These are phyloP conservation scores for Apogon talboti DNA, from an alignment of 2,797 vertebrate genomes.

Conservation along the genomic window DNA sequence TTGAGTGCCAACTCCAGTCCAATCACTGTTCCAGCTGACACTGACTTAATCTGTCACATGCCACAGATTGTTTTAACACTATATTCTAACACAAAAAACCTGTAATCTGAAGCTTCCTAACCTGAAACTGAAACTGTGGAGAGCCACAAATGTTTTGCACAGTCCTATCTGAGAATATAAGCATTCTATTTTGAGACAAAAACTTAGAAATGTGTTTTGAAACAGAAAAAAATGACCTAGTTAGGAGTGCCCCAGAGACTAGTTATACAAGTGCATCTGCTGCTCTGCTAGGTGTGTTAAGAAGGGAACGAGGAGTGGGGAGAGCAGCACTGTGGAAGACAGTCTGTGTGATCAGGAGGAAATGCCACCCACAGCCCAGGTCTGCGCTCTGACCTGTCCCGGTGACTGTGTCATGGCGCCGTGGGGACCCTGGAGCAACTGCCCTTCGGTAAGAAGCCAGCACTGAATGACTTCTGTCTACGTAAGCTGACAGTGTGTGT, in stretches of 20 bases:
- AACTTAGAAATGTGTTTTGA: conserved; percentile 29
- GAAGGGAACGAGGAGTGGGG: conserved; percentile 64
- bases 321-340: conserved; percentile 77
- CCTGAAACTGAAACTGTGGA: background rate
- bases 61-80: too few relatives aligned
- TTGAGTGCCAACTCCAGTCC: too few relatives aligned
- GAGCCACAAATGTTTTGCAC: background rate
- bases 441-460: conserved; percentile 89
- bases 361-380: conserved; percentile 82
- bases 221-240: conserved; percentile 26
- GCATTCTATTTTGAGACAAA: conserved; percentile 18
- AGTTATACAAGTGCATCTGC: conserved; percentile 42
- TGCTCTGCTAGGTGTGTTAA: conserved; percentile 87
- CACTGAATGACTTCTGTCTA: too few relatives aligned
- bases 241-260: conserved; percentile 36
- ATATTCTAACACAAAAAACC: too few relatives aligned
- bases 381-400: conserved; percentile 90
- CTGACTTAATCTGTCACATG: too few relatives aligned
- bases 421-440: conserved; percentile 93
- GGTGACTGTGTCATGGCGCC: conserved; percentile 90
- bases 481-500: too few relatives aligned
- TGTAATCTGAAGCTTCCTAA: background rate
- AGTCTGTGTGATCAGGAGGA: conserved; percentile 87
- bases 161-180: conserved; percentile 8
- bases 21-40: too few relatives aligned